A percentile compares a stretch with the other conserved stretches of the same genome.
These are phyloP conservation scores for Yoshiicerus persimilis DNA, from an alignment of 1,140 invertebrate genomes.

Conservation along the genomic window DNA sequence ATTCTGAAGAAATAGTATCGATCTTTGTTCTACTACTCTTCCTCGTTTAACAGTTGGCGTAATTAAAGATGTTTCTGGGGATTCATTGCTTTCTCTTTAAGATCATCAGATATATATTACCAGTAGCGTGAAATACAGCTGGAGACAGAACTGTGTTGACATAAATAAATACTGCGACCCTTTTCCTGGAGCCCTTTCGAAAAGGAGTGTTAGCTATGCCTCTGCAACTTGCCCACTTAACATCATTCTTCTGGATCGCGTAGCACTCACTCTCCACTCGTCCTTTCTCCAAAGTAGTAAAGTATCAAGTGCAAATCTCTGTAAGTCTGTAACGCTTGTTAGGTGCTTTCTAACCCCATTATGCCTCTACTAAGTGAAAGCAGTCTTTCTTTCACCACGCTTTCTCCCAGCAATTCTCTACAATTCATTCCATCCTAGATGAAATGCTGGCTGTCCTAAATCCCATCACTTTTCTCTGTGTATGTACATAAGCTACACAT, in stretches of 20 bases:
- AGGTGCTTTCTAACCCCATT: background rate
- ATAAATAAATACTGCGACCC: background rate
- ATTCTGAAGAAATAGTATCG: background rate
- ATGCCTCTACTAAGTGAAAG: background rate
- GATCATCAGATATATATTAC: background rate
- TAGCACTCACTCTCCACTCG: background rate
- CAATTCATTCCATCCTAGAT: background rate
- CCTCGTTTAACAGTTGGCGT: background rate
- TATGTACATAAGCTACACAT: too few relatives aligned
- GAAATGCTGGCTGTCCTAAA: background rate
- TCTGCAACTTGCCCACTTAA: background rate
- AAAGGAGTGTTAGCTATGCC: background rate
- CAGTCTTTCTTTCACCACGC: background rate
- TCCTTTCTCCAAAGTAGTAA: background rate
- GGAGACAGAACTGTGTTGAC: too few relatives aligned
- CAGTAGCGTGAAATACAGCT: too few relatives aligned
- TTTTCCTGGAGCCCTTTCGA: background rate
- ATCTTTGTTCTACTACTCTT: background rate
- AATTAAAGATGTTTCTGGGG: background rate
- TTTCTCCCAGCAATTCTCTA: background rate
- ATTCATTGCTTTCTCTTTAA: background rate
- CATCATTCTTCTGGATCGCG: background rate
- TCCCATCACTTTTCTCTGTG: too few relatives aligned
- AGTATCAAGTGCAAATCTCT: background rate
- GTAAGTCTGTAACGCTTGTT: background rate